Percentiles rank a stretch among this genome's conserved stretches.
Conservation (phyloP, 2,113 vertebrate genomes). For the Hyperopisus bebe region DNA sequence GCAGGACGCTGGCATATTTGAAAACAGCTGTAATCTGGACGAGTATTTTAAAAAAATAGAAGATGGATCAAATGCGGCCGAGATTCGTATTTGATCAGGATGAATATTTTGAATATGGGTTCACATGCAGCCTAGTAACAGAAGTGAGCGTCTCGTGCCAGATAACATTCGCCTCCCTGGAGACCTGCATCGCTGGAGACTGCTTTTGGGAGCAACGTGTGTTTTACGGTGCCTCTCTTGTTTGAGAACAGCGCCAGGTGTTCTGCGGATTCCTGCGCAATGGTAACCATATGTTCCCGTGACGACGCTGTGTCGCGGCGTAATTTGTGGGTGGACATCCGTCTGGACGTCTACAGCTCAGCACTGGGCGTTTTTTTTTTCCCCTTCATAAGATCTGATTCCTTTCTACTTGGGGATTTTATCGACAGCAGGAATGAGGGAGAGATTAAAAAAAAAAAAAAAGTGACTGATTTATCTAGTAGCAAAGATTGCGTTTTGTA, state of each 20-base stretch:
- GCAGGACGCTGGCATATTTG: not conserved
- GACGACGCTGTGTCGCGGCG: not conserved
- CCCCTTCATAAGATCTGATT: not conserved
- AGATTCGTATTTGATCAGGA: not conserved
- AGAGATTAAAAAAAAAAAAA: not conserved
- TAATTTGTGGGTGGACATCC: not conserved
- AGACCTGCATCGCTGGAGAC: not conserved
- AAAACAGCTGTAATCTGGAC: not conserved
- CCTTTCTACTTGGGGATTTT: slow-evolving; percentile 6
- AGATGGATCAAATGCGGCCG: not conserved
- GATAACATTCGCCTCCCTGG: not conserved
- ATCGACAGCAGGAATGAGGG: not conserved
- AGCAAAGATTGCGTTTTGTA: not conserved
- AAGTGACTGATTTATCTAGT: not conserved
- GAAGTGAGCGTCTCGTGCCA: not conserved
- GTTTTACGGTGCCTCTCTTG: not conserved
- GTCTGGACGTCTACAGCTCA: not conserved
- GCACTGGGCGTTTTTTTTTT: not conserved
- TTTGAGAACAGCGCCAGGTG: not conserved
- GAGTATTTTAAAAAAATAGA: not conserved
- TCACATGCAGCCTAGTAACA: not conserved
- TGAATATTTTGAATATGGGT: not conserved
- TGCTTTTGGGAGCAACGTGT: not conserved
- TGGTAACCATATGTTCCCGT: slow-evolving; percentile 10
- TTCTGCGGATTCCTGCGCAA: not conserved